A percentile compares a stretch with the other conserved stretches of the same genome.
Evolutionary conservation across 2,797 vertebrate species (phyloP).

Genomic region (Manis crassicaudata): DNA sequence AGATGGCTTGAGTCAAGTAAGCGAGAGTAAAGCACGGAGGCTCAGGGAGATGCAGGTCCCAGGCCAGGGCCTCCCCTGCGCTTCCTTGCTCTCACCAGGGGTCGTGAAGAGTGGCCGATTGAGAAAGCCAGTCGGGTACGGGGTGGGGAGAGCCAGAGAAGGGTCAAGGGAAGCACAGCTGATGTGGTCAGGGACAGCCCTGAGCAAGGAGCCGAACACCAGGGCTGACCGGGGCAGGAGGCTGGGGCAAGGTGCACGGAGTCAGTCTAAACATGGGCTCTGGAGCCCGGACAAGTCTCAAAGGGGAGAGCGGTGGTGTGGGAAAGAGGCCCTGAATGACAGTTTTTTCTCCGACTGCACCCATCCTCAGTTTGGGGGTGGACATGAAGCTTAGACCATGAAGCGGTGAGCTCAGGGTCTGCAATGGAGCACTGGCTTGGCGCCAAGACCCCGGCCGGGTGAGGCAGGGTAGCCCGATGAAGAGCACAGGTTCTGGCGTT

Average conservation of each 20-base stretch:
- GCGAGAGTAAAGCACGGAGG: neutral
- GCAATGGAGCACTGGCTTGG: neutral
- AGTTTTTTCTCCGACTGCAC: neutral
- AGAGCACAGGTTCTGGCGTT: neutral
- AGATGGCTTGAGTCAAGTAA: slow-evolving; percentile 69
- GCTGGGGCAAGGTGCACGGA: neutral
- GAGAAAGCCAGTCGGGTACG: neutral
- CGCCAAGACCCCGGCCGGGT: neutral
- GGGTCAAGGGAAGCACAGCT: accelerated
- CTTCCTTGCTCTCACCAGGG: neutral
- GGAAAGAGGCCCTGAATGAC: neutral
- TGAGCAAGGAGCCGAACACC: neutral
- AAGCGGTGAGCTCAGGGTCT: too few relatives aligned
- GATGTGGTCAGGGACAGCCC: neutral
- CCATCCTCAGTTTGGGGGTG: neutral
- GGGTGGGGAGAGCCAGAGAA: neutral
- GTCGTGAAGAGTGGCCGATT: neutral
- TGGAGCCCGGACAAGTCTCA: too few relatives aligned
- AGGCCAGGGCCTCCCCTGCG: neutral
- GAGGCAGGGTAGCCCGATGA: neutral
- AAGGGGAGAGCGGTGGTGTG: neutral
- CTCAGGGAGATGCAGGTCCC: neutral
- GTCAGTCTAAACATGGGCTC: accelerated
- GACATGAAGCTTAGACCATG: neutral
- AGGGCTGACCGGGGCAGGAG: neutral